phyloP scores from a whole-genome alignment of 2,888 invertebrate species.

The Miltochrista miniata region DNA sequence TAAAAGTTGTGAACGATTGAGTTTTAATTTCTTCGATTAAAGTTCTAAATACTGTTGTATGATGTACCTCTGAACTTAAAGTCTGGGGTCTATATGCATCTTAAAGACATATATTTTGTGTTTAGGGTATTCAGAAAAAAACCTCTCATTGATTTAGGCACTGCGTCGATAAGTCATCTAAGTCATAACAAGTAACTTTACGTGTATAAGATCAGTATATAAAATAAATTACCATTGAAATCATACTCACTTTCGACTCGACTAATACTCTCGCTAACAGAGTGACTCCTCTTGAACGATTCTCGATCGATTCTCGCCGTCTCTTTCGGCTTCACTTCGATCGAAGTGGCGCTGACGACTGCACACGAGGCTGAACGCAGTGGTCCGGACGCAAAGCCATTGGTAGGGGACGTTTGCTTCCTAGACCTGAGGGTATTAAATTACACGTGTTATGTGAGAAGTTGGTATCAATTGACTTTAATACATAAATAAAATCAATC shows the following conservation, averaged over 20 bases:
- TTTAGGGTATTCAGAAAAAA: too few species aligned
- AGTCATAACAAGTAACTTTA: too few species aligned
- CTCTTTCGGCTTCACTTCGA: slow-evolving; percentile 54
- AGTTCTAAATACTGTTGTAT: too few species aligned
- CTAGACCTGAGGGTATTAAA: slow-evolving; percentile 61
- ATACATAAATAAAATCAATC: too few species aligned
- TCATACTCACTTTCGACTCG: slow-evolving; percentile 67
- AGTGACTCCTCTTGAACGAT: slow-evolving; percentile 75
- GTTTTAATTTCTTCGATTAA: too few species aligned
- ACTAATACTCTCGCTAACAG: slow-evolving; percentile 77
- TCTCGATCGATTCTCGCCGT: slow-evolving; percentile 57
- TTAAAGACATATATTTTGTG: too few species aligned
- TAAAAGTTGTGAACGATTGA: too few species aligned
- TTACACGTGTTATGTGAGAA: slow-evolving; percentile 8
- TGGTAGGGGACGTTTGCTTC: slow-evolving; percentile 69
- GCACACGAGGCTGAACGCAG: slow-evolving; percentile 75
- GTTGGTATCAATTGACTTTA: background rate
- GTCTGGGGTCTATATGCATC: too few species aligned
- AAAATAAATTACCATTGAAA: background rate
- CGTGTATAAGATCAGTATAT: too few species aligned
- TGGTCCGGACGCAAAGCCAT: slow-evolving; percentile 69
- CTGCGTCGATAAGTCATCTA: too few species aligned
- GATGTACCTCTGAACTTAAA: too few species aligned
- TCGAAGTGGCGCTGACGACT: slow-evolving; percentile 65
- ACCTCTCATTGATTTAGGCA: too few species aligned